phyloP scores from a whole-genome alignment of 2,888 invertebrate species.

The Habroteleia sp. region DNA sequence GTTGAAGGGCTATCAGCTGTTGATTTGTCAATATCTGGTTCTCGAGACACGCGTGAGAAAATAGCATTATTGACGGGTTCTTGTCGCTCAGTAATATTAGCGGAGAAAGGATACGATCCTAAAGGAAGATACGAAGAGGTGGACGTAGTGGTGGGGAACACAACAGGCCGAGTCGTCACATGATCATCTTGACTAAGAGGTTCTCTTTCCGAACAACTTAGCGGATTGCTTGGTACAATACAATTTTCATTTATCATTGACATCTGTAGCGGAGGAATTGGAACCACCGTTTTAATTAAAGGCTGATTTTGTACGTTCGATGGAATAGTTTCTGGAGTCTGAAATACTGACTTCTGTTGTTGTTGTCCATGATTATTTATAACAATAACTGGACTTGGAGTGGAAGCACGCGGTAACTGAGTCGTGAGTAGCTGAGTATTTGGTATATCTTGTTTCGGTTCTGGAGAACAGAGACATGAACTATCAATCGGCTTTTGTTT shows the following conservation, averaged over 20 bases:
- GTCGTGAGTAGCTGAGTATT: constrained; percentile 86
- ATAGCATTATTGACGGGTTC: constrained; percentile 2
- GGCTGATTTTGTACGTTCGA: constrained; percentile 68
- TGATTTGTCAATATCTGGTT: not conserved
- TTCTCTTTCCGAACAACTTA: constrained; percentile 1
- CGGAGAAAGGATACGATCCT: constrained; percentile 37
- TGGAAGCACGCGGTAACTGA: constrained; percentile 83
- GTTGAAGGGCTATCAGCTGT: no score
- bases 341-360: constrained; percentile 71
- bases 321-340: constrained; percentile 65
- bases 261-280: constrained; percentile 70
- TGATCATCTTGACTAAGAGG: constrained; percentile 26
- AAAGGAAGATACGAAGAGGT: constrained; percentile 67
- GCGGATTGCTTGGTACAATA: constrained; percentile 33
- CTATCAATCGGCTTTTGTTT: constrained; percentile 67
- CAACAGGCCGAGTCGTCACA: constrained; percentile 4
- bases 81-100: constrained; percentile 71
- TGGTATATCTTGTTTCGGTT: constrained; percentile 77
- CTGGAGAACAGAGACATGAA: constrained; percentile 66
- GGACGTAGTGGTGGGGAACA: constrained; percentile 20
- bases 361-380: constrained; percentile 72
- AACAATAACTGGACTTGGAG: constrained; percentile 82
- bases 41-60: constrained; percentile 6
- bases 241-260: constrained; percentile 67
- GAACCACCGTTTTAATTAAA: constrained; percentile 75